Evolutionary conservation across 2,888 invertebrate species (phyloP), one percentile per base, ranked within the genome.

Genomic region (Athetis lepigone): DNA sequence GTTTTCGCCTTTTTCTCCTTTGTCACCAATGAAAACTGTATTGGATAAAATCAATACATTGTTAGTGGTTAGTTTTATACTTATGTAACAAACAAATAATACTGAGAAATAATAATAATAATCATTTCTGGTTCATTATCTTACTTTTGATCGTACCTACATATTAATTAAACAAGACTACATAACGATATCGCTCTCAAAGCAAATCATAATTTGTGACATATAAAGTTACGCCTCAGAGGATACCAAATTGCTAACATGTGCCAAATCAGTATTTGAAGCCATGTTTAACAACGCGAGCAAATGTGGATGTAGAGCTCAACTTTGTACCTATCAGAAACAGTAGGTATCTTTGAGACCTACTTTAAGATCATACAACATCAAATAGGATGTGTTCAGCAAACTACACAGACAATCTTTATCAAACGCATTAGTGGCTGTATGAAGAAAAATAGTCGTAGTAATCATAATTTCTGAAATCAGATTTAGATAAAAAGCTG

Each of bases 21-120:
- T 92, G 55, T 90, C 92, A 58, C 90, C 89, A 75, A 79, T 78
- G 80, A 84, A 87, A 85, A 89, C 92, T 92, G 86, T 21, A 58
- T 58, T 2, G 16, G 39, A 21, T n/a, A 37, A 58, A 63, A 46
- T 49, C 6, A 9, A 46, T 39, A 55, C 21, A 19, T 74, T 18
- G 51, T 70, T 74, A 68, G 16, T 55, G 16, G 11, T 52, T 39
- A 37, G 6, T 33, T 56, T 11, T 39, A 29, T 23, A 11, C 11
- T 29, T 8, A 11, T 25, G n/a, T 50, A 45, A 23, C 11, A 29
- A 18, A 7, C 25, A 47, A 19, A 45, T 25, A 27, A 33, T 36
- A 5, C 36, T 25, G 11, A n/a, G n/a, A n/a, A n/a, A n/a, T 19
- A 4, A 45, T 18, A 13, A 49, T n/a, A 21, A 45, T 29, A 16